Percentiles rank a stretch among this genome's conserved stretches.
These are phyloP conservation scores for Agraylea sexmaculata DNA, from an alignment of 1,140 invertebrate genomes.

Conservation along the genomic window DNA sequence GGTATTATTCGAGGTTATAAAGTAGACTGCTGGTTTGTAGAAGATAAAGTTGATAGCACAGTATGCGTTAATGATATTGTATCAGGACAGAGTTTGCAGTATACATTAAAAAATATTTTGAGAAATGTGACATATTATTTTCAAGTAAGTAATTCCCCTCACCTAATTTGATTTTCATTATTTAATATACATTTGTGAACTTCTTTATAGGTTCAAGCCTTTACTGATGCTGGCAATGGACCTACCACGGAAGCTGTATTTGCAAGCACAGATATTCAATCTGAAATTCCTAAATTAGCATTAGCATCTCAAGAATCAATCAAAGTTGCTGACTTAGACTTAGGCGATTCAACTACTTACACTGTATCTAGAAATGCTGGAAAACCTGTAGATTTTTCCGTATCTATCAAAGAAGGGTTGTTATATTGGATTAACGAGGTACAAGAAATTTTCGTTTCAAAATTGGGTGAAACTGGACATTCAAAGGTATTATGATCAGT, in stretches of 20 bases:
- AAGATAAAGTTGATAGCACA: constrained; percentile 23
- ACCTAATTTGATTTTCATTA: background rate
- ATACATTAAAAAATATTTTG: constrained; percentile 43
- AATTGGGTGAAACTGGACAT: constrained; percentile 40
- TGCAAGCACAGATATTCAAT: constrained; percentile 51
- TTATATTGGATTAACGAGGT: constrained; percentile 78
- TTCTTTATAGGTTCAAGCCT: constrained; percentile 55
- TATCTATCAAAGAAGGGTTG: constrained; percentile 54
- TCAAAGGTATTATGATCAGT: constrained; percentile 38
- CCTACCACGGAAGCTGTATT: constrained; percentile 48
- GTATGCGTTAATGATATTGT: constrained; percentile 30
- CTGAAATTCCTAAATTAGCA: constrained; percentile 67
- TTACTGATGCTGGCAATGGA: constrained; percentile 62
- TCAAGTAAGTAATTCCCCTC: constrained; percentile 39
- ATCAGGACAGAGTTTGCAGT: constrained; percentile 36
- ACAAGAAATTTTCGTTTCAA: constrained; percentile 58
- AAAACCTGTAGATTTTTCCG: constrained; percentile 48
- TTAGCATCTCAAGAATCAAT: constrained; percentile 58
- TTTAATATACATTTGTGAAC: background rate
- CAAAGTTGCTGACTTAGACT: constrained; percentile 61
- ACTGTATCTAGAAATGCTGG: constrained; percentile 47
- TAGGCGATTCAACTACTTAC: constrained; percentile 37
- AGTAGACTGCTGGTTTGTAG: constrained; percentile 52
- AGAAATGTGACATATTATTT: constrained; percentile 61
- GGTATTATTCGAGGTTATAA: constrained; percentile 63